Evolutionary conservation across 2,797 vertebrate genomes (phyloP), one percentile per base, ranked within the genome.

Genomic region (Orestias chungarensis): DNA sequence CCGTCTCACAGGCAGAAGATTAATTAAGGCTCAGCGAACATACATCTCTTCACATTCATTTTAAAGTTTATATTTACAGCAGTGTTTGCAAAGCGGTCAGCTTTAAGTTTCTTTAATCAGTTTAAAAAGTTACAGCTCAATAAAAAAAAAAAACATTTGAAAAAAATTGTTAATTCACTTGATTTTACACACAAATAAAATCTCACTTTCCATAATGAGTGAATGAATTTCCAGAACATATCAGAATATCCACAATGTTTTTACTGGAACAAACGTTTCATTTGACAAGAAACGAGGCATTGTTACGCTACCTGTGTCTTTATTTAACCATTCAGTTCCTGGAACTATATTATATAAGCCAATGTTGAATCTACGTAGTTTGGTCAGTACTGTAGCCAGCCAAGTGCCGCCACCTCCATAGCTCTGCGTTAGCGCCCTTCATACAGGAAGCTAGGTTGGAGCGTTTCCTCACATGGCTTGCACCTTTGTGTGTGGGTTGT

Each of bases 401-500:
- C 50, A 59, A 40, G 42, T 68, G 35, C 42, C 40, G 59, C 23
- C 61, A 62, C 27, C n/a, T 76, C 43, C 68, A 64, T 44, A 49
- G 38, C 76, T 70, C 18, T 68, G 52, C 66, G 64, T 72, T 57
- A 43, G 61, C 68, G 73, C 64, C n/a, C n/a, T 86, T 86, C 69
- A 71, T 71, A 50, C 69, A 9, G 20, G 64, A 71, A 73, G 78
- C 74, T 66, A 46, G 85, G 83, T 77, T 85, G 79, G 83, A 90
- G 83, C 81, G 70, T 77, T 73, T 67, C 67, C 74, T 74, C 74
- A 78, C 15, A 0, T 10, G 74, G 71, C 80, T 77, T 78, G 74
- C 76, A 81, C 74, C 70, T 86, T 76, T 82, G 82, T 80, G 88
- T 89, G 88, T 76, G 82, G 57, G 33, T 61, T 38, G 78, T 85